Conservation (phyloP, 2,888 invertebrate species). For the Priocnemis perturbator region DNA sequence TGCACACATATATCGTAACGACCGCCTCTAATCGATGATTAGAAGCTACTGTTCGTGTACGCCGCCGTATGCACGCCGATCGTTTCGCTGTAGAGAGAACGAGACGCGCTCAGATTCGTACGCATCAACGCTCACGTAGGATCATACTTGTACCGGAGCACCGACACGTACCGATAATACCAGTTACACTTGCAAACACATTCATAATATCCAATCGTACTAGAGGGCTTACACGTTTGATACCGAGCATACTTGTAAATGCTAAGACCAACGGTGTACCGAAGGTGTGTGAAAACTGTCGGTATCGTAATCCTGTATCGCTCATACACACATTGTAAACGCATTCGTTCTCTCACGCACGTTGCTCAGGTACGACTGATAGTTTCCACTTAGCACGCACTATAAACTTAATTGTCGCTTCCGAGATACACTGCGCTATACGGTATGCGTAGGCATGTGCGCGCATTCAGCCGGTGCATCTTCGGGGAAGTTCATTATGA, state of each 20-base stretch:
- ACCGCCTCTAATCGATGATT: conserved; percentile 61
- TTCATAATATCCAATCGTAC: too few species aligned
- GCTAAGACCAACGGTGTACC: not conserved
- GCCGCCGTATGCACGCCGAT: conserved; percentile 6
- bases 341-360: conserved; percentile 41
- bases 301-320: not conserved
- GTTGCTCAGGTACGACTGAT: conserved; percentile 43
- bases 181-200: too few species aligned
- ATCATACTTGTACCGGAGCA: conserved; percentile 8
- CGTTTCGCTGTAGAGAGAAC: not conserved
- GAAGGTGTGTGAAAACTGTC: not conserved
- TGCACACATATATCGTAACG: conserved; percentile 35
- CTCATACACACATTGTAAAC: not conserved
- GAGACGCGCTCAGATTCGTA: not conserved
- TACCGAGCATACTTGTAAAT: not conserved
- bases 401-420: conserved; percentile 55
- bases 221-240: not conserved
- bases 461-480: conserved; percentile 3
- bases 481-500: conserved; percentile 32
- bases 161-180: not conserved
- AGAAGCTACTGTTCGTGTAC: conserved; percentile 53
- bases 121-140: not conserved
- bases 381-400: conserved; percentile 57
- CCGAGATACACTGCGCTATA: conserved; percentile 30
- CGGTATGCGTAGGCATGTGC: too few species aligned